phyloP scores from a whole-genome alignment of 2,113 vertebrate species.

The Elephantulus edwardii region DNA sequence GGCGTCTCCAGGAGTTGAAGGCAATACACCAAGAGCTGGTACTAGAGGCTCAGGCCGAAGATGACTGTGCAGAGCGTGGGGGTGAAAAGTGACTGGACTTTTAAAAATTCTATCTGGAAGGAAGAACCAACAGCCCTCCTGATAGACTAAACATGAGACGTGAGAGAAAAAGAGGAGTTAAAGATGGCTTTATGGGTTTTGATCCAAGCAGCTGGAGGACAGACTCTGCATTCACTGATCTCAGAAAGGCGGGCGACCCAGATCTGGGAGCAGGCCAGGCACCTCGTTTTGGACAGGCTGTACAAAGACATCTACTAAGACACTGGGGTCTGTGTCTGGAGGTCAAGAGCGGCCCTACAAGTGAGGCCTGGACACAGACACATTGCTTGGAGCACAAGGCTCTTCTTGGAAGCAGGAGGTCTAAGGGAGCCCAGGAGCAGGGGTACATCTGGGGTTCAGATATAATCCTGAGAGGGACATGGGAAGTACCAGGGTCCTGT shows the following conservation, averaged over 20 bases:
- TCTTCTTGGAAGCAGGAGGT: not conserved
- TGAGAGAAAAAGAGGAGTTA: not conserved
- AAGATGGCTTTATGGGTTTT: not conserved
- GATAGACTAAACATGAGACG: not conserved
- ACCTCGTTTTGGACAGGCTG: not conserved
- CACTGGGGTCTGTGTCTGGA: not conserved
- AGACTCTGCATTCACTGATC: not conserved
- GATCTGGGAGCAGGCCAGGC: too few species aligned
- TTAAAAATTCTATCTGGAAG: not conserved
- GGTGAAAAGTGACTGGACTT: not conserved
- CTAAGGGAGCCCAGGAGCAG: too few species aligned
- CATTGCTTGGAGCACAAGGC: not conserved
- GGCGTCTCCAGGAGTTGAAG: not conserved
- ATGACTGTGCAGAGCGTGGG: rapidly evolving
- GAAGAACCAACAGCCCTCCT: not conserved
- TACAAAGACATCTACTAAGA: not conserved
- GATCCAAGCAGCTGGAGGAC: not conserved
- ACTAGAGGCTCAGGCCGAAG: not conserved
- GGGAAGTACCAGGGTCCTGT: not conserved
- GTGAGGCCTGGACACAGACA: not conserved
- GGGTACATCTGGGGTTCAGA: not conserved
- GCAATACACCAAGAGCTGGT: not conserved
- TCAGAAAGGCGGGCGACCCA: not conserved
- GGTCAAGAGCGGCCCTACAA: not conserved
- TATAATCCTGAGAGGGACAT: not conserved